Base-by-base conservation (phyloP, 1,140 invertebrate genomes). In the Anadara kagoshimensis region DNA sequence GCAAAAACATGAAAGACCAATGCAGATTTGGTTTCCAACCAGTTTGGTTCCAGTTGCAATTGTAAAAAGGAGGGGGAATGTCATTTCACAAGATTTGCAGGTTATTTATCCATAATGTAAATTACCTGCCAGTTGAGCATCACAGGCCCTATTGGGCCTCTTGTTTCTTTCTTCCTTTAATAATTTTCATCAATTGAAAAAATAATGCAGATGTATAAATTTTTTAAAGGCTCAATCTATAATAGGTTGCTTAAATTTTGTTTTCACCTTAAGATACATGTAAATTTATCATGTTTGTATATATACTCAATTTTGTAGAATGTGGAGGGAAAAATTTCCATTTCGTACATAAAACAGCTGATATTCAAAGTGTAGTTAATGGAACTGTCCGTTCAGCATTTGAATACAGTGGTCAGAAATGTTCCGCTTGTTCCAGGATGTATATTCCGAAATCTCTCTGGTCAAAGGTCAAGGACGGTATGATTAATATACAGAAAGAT, bases 301-400 rank as follows among this genome's bases (percentile, higher is more conserved):
- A 24, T n/a, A n/a, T n/a, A n/a, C n/a, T n/a, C n/a, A n/a, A n/a
- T 36, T 73, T 84, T 84, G 67, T 76, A 78, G 98, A 99, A 90
- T 99, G 97, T 89, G 98, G 98, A 54, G 98, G 98, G 2, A 99
- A 99, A 90, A 99, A 99, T 90, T 99, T 95, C 89, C 98, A 99
- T 86, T 98, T 99, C 86, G 90, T 99, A 24, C 98, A 99, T 90
- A 92, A 94, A 1, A 93, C 95, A 26, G 98, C 97, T 18, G 94
- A 99, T 90, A 90, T 95, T 0, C 91, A 93, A 18, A 93, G 93
- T 44, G 97, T 98, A 44, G 92, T 97, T 0, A 93, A 93, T 45
- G 92, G 92, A 1, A 98, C 98, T 0, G 95, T 99, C 73, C 91
- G 94, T 68, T 95, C 96, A 66, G 93, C 98, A 29, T 99, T 99